Evolutionary conservation across 2,113 vertebrate species (phyloP), one percentile per base, ranked within the genome.

Genomic region (Ariopsis seemanni): DNA sequence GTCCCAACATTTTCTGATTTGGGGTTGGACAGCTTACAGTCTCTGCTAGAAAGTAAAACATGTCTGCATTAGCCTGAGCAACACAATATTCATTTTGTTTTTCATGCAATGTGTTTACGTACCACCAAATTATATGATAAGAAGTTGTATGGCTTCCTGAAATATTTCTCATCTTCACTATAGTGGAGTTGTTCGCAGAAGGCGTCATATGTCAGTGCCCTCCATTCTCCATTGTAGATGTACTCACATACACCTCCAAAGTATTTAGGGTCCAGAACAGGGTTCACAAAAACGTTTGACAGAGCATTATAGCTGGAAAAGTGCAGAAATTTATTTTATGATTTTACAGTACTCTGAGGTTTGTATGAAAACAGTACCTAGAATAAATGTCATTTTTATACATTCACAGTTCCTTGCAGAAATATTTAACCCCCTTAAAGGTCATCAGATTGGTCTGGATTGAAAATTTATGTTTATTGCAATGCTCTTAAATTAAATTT

Each of bases 201-300:
- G 0, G 95, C 34, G 0, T 99, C 96, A 0, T 98, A 99, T 0
- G 81, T 93, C 85, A 98, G 95, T 78, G 96, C 94, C 83, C 96
- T 94, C 98, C 98, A 99, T 72, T 99, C 97, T 0, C 97, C 97
- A 0, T 99, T 99, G 82, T 99, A 99, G 30, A 99, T 95, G 0
- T 93, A 95, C 90, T 99, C 97, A 90, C 97, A 99, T 57, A 91
- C 60, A 53, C 97, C 97, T 0, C 97, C 98, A 8, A 93, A 97
- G 90, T 95, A 99, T 0, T 5, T 88, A 0, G 94, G 92, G 20
- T 99, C 97, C 0, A 97, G 94, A 0, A 97, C 83, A 0, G 84
- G 91, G 89, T 92, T 94, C 2, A 91, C 74, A 90, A 92, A 94
- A 7, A 94, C 91, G 74, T 93, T 90, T 0, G 95, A 96, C 85